Percentiles rank a stretch among this genome's conserved stretches.
Conservation (phyloP, 2,113 vertebrate species). For the Natator depressus region DNA sequence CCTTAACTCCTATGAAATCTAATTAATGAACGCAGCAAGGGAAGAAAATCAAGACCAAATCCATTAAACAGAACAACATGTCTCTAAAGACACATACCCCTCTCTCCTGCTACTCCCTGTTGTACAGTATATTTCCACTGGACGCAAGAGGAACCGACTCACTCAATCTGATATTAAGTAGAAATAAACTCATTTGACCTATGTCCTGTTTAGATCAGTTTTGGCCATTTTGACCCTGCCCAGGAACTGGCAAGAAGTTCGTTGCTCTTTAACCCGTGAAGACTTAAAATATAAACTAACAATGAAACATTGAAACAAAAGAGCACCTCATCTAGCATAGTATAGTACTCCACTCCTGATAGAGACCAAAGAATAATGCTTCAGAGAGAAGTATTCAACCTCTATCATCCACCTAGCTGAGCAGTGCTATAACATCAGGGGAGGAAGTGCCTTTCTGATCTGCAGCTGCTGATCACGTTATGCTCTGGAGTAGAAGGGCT, state of each 20-base stretch:
- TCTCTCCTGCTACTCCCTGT: background rate
- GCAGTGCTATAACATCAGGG: accelerated
- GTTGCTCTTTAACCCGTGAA: background rate
- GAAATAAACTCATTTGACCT: background rate
- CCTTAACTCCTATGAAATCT: background rate
- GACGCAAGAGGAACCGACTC: background rate
- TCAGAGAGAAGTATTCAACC: background rate
- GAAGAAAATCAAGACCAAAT: background rate
- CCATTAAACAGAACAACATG: background rate
- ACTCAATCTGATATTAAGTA: background rate
- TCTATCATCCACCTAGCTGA: background rate
- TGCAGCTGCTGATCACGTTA: background rate
- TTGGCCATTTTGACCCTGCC: background rate
- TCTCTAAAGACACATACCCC: background rate
- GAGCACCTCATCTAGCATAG: background rate
- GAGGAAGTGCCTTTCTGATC: background rate
- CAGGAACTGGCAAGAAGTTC: accelerated
- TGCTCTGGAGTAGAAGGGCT: background rate
- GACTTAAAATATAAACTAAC: background rate
- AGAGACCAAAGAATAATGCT: background rate
- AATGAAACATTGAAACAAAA: background rate
- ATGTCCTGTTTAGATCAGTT: background rate
- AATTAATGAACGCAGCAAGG: background rate
- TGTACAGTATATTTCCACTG: background rate
- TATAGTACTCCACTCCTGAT: background rate